Conservation (phyloP, 2,797 vertebrate species). For the Peromyscus attwateri region DNA sequence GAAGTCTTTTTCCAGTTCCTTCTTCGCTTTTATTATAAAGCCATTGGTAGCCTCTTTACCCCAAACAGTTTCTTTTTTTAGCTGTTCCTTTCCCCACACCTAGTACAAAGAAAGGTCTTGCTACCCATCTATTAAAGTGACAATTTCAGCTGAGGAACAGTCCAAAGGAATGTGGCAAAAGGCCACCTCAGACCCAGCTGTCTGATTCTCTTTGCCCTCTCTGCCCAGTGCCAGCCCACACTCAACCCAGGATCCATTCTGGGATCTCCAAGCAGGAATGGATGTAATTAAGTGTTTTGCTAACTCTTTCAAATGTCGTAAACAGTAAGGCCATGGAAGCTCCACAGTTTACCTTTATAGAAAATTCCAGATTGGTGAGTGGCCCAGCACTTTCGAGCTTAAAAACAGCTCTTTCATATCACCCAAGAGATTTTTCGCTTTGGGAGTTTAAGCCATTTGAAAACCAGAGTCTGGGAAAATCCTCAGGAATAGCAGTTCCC, state of each 20-base stretch:
- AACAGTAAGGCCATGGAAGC: neutral
- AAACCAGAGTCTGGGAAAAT: constrained; percentile 64
- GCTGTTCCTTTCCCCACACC: neutral
- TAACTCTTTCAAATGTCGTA: neutral
- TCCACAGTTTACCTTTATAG: neutral
- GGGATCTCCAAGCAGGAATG: neutral
- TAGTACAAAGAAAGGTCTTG: neutral
- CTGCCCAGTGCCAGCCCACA: neutral
- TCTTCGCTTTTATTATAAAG: neutral
- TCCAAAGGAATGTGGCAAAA: neutral
- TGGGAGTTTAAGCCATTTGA: constrained; percentile 8
- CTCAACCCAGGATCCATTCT: neutral
- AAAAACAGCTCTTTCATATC: neutral
- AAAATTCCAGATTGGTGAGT: constrained; percentile 42
- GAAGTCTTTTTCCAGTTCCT: neutral
- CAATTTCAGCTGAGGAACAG: neutral
- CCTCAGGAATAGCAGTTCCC: constrained; percentile 17
- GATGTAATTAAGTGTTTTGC: neutral
- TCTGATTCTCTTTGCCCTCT: accelerated
- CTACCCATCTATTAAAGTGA: neutral
- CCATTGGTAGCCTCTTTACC: neutral
- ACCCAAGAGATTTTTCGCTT: constrained; percentile 7
- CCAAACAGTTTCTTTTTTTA: neutral
- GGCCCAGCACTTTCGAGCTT: neutral
- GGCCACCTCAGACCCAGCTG: neutral